A percentile compares a stretch with the other conserved stretches of the same genome.
These are phyloP conservation scores for Cheilosia soror DNA, from an alignment of 2,888 invertebrate genomes.

Conservation along the genomic window DNA sequence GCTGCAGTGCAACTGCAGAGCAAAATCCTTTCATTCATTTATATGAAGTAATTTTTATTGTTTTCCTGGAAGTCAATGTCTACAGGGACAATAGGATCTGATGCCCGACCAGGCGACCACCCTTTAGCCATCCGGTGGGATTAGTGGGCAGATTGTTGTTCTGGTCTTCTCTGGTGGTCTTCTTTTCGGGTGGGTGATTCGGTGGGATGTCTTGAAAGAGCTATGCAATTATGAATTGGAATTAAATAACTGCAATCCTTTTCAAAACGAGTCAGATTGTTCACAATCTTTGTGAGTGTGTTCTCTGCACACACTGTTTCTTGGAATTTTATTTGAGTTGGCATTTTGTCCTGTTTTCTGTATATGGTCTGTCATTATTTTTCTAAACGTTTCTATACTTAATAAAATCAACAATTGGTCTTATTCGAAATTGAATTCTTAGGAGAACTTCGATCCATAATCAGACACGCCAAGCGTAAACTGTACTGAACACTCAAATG, in stretches of 20 bases:
- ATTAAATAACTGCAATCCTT: slow-evolving; percentile 40
- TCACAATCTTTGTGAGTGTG: slow-evolving; percentile 2
- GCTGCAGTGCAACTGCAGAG: slow-evolving; percentile 60
- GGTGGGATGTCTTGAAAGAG: slow-evolving; percentile 17
- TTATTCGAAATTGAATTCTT: slow-evolving; percentile 3
- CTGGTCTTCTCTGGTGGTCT: no score
- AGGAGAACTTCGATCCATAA: not conserved
- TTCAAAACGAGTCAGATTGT: slow-evolving; percentile 37
- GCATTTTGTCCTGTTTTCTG: no score
- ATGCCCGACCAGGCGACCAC: slow-evolving; percentile 46
- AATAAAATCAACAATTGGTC: not conserved
- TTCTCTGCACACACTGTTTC: not conserved
- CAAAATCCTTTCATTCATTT: slow-evolving; percentile 65
- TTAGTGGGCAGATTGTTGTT: slow-evolving; percentile 56
- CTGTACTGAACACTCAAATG: slow-evolving; percentile 1
- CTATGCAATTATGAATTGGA: slow-evolving; percentile 38
- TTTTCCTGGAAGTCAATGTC: slow-evolving; percentile 68
- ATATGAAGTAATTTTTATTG: slow-evolving; percentile 71
- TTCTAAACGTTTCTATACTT: not conserved
- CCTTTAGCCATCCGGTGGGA: slow-evolving; percentile 44
- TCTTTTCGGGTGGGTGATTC: not conserved
- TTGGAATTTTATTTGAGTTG: no score
- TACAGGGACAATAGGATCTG: slow-evolving; percentile 58
- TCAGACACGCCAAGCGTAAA: not conserved
- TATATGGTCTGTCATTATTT: no score